Percentiles rank a stretch among this genome's conserved stretches.
Conservation (phyloP, 2,797 vertebrate species). For the Graptemys geographica region DNA sequence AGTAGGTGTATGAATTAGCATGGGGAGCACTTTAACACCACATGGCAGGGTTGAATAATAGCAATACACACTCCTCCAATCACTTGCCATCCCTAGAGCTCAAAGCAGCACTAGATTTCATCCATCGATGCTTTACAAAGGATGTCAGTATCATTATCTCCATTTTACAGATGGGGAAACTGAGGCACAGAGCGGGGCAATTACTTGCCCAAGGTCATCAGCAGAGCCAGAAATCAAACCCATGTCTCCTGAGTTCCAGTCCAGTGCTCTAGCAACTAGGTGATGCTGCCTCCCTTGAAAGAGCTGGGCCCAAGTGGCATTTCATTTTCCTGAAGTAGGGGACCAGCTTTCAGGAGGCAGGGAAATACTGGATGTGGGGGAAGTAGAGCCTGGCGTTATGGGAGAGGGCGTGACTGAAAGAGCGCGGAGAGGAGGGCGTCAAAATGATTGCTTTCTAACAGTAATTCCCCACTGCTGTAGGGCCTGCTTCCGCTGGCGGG, state of each 20-base stretch:
- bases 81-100: background rate
- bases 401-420: background rate
- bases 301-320: background rate
- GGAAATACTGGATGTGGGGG: background rate
- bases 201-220: background rate
- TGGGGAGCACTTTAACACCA: background rate
- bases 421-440: background rate
- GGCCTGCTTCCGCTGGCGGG: constrained; percentile 88
- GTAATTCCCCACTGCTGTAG: constrained; percentile 62
- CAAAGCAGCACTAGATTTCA: background rate
- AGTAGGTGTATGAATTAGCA: background rate
- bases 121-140: background rate
- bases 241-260: background rate
- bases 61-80: background rate
- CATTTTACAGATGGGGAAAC: background rate
- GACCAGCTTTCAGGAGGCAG: background rate
- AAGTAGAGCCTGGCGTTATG: background rate
- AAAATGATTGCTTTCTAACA: background rate
- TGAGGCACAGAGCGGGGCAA: background rate
- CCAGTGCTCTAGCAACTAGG: background rate
- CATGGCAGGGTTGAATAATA: background rate
- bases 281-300: background rate
- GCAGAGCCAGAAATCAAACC: background rate
- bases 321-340: background rate
- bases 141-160: background rate